phyloP scores from a whole-genome alignment of 2,113 vertebrate genomes.

The Tapirus terrestris region DNA sequence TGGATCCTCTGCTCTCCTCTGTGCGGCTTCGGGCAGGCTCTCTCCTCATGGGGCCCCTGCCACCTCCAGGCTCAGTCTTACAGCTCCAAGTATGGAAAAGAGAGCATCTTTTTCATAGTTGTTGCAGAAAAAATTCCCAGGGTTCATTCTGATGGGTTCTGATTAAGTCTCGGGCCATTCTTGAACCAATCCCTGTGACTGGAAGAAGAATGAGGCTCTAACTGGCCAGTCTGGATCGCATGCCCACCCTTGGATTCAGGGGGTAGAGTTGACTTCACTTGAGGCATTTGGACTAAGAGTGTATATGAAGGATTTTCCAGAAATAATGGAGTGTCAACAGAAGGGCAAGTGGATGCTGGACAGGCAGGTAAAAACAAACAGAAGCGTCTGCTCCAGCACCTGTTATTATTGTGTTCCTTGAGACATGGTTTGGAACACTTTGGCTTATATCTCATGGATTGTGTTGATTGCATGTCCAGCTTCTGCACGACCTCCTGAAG shows the following conservation, averaged over 20 bases:
- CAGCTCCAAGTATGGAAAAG: rapidly evolving
- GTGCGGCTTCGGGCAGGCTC: background rate
- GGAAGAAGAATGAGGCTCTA: background rate
- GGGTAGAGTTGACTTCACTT: rapidly evolving
- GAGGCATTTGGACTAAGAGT: background rate
- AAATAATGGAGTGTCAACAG: background rate
- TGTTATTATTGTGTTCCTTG: background rate
- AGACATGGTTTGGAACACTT: background rate
- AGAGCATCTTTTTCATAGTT: background rate
- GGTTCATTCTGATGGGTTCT: background rate
- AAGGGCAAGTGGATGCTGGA: background rate
- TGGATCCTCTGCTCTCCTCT: background rate
- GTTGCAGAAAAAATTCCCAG: background rate
- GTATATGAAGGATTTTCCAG: background rate
- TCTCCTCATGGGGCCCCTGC: rapidly evolving
- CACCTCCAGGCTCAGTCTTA: background rate
- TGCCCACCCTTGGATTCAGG: background rate
- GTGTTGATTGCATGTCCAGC: background rate
- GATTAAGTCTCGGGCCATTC: background rate
- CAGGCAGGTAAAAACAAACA: background rate
- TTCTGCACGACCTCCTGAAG: background rate
- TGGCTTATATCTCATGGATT: background rate
- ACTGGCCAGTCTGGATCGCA: background rate
- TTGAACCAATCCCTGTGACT: background rate
- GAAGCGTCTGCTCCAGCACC: background rate